Percentiles rank a stretch among this genome's conserved stretches.
Conservation (phyloP, 2,797 vertebrate genomes). For the Siniperca obscura region DNA sequence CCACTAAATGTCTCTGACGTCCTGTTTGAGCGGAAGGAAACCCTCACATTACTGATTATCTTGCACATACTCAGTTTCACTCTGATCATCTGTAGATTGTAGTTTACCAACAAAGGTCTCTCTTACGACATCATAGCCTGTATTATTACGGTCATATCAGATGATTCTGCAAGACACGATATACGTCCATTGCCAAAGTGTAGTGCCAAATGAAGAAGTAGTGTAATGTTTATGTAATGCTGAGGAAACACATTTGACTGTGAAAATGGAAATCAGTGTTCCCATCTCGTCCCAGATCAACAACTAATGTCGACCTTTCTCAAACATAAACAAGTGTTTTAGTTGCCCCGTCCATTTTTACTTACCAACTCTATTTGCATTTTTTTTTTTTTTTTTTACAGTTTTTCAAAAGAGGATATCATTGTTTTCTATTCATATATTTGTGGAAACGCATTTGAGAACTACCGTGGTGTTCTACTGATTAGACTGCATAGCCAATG, state of each 20-base stretch:
- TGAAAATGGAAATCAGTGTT: background rate
- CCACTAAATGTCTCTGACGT: background rate
- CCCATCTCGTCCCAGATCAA: too few relatives aligned
- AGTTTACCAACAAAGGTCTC: background rate
- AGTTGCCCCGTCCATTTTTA: too few relatives aligned
- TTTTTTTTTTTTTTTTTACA: too few relatives aligned
- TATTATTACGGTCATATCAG: background rate
- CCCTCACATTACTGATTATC: background rate
- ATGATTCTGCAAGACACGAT: background rate
- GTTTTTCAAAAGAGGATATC: too few relatives aligned
- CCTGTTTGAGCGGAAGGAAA: conserved; percentile 18
- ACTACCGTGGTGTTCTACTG: too few relatives aligned
- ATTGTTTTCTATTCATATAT: background rate
- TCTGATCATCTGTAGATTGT: background rate
- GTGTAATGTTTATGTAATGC: background rate
- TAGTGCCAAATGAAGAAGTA: background rate
- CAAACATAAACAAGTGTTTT: too few relatives aligned
- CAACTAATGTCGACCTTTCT: too few relatives aligned
- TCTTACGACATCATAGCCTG: background rate
- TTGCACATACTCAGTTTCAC: background rate
- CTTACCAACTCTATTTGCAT: too few relatives aligned
- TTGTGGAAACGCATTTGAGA: too few relatives aligned
- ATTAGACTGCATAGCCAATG: too few relatives aligned
- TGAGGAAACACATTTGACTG: background rate
- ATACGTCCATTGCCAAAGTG: background rate